A percentile compares a stretch with the other conserved stretches of the same genome.
Conservation (phyloP, 1,140 invertebrate species). For the Saccostrea echinata region DNA sequence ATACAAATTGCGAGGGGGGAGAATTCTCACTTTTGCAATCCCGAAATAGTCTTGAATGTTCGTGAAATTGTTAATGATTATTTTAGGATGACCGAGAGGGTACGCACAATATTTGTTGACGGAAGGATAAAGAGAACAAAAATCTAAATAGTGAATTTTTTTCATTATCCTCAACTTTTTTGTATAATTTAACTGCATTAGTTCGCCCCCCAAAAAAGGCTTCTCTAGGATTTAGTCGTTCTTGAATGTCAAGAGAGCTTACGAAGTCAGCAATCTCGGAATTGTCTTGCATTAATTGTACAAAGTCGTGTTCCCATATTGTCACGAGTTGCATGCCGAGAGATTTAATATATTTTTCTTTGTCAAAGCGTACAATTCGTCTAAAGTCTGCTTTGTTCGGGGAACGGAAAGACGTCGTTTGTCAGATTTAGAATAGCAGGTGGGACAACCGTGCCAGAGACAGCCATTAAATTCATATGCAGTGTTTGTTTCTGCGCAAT, state of each 20-base stretch:
- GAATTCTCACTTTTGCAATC: constrained; percentile 63
- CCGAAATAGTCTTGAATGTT: constrained; percentile 64
- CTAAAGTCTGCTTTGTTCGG: constrained; percentile 24
- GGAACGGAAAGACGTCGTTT: not conserved
- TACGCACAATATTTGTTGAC: constrained; percentile 66
- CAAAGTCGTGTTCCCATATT: constrained; percentile 54
- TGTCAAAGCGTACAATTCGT: constrained; percentile 53
- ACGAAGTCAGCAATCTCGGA: constrained; percentile 33
- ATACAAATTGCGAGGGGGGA: constrained; percentile 60
- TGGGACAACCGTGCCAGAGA: not conserved
- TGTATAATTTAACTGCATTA: constrained; percentile 69
- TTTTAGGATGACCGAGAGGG: constrained; percentile 76
- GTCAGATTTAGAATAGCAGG: constrained; percentile 1
- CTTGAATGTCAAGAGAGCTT: constrained; percentile 43
- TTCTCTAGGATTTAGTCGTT: constrained; percentile 63
- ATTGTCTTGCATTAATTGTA: constrained; percentile 29
- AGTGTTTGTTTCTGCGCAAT: constrained; percentile 18
- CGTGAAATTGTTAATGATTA: constrained; percentile 69
- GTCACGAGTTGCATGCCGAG: constrained; percentile 51
- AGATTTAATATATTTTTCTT: constrained; percentile 37
- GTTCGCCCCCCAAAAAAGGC: constrained; percentile 76
- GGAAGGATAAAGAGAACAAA: constrained; percentile 76
- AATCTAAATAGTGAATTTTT: constrained; percentile 77
- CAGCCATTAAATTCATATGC: constrained; percentile 36
- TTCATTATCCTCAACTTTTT: constrained; percentile 68